These are phyloP conservation scores for Eupithecia centaureata DNA, from an alignment of 2,888 invertebrate species.

Conservation along the genomic window DNA sequence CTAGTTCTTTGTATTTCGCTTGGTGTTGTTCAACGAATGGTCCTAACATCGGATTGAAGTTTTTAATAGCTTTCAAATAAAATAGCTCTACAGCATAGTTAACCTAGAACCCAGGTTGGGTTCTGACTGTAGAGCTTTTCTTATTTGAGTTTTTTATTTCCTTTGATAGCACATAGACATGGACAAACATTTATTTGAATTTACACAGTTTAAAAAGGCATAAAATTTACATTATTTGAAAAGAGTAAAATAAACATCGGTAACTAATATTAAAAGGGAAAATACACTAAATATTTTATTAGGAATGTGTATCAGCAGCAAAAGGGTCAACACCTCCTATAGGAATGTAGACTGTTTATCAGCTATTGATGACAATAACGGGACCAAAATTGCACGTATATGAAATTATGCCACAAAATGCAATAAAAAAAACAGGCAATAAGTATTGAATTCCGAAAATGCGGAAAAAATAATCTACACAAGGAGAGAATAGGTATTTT, in stretches of 20 bases:
- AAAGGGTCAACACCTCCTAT: too few species aligned
- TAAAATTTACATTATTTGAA: too few species aligned
- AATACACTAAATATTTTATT: too few species aligned
- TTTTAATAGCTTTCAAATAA: neutral
- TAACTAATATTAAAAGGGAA: too few species aligned
- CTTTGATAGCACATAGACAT: too few species aligned
- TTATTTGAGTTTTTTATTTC: too few species aligned
- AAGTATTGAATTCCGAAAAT: constrained; percentile 8
- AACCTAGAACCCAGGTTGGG: neutral
- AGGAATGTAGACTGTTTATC: neutral
- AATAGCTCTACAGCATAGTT: neutral
- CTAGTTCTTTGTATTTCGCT: neutral
- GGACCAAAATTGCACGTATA: neutral
- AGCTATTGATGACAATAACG: neutral
- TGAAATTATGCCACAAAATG: neutral
- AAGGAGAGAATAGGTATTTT: constrained; percentile 16
- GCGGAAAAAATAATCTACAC: neutral
- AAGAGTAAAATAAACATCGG: too few species aligned
- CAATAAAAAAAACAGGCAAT: neutral
- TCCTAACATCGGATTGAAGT: neutral
- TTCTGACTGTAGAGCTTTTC: too few species aligned
- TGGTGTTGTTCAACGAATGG: neutral
- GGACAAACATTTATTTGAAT: too few species aligned
- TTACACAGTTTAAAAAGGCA: too few species aligned
- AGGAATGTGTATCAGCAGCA: too few species aligned